phyloP scores from a whole-genome alignment of 2,888 invertebrate genomes.

The Idaea straminata region DNA sequence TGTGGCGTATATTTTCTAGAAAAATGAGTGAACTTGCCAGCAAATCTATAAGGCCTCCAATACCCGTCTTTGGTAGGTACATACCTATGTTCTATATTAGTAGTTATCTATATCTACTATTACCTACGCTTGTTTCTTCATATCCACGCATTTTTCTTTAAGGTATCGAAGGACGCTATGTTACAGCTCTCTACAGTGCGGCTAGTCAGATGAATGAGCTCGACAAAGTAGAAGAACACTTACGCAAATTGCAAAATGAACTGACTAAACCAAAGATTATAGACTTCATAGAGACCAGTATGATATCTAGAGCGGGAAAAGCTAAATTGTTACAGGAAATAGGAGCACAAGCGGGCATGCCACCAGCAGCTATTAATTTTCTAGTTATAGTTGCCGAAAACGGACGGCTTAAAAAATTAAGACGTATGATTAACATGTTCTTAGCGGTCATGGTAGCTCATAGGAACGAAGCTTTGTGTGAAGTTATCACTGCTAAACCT shows the following conservation, averaged over 20 bases:
- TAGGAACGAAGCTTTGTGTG: conserved; percentile 61
- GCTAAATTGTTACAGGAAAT: conserved; percentile 48
- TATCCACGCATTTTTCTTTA: background rate
- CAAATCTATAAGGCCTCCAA: background rate
- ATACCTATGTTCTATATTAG: background rate
- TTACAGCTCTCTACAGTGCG: conserved; percentile 61
- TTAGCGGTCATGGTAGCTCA: conserved; percentile 62
- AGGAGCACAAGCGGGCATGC: conserved; percentile 52
- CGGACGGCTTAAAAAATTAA: conserved; percentile 55
- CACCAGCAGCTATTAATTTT: conserved; percentile 53
- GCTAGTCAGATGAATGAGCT: conserved; percentile 50
- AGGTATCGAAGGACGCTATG: conserved; percentile 66
- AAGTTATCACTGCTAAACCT: conserved; percentile 64
- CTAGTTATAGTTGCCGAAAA: conserved; percentile 61
- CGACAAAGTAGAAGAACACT: conserved; percentile 51
- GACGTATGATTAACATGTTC: conserved; percentile 57
- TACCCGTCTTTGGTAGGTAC: background rate
- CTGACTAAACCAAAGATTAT: conserved; percentile 50
- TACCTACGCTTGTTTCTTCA: too few species aligned
- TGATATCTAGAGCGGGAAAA: conserved; percentile 50
- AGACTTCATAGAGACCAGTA: conserved; percentile 59
- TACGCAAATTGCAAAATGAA: conserved; percentile 42
- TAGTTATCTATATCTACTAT: too few species aligned
- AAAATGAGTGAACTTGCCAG: background rate
- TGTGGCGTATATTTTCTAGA: background rate